phyloP scores from a whole-genome alignment of 2,113 vertebrate genomes.

The Ginglymostoma cirratum region DNA sequence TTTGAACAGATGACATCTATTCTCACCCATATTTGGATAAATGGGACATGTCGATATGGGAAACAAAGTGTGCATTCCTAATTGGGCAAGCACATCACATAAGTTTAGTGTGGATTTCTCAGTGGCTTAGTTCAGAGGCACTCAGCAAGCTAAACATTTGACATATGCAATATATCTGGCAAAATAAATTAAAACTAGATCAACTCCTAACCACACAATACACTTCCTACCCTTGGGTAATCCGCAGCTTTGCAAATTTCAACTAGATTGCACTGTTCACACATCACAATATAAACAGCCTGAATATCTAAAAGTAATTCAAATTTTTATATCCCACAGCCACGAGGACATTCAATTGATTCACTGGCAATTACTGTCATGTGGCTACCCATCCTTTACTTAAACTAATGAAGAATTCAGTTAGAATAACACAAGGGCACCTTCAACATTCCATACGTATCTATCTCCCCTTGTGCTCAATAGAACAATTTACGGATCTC shows the following conservation, averaged over 20 bases:
- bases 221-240: background rate
- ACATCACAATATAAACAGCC: background rate
- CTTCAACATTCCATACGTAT: background rate
- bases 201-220: background rate
- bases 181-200: slow-evolving; percentile 3
- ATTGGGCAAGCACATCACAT: background rate
- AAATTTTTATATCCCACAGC: background rate
- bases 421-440: background rate
- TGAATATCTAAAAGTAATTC: background rate
- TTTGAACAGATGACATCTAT: too few relatives aligned
- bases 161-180: background rate
- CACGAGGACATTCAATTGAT: background rate
- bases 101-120: background rate
- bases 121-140: background rate
- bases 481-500: background rate
- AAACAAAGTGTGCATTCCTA: background rate
- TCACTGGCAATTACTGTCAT: background rate
- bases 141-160: background rate
- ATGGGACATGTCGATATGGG: background rate
- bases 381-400: background rate
- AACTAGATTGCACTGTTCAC: background rate
- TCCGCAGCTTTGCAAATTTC: background rate
- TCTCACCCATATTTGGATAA: background rate
- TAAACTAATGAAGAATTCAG: slow-evolving; percentile 10
- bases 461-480: background rate